Base-by-base conservation (phyloP, 1,140 invertebrate genomes). In the Epicauta chinensis region DNA sequence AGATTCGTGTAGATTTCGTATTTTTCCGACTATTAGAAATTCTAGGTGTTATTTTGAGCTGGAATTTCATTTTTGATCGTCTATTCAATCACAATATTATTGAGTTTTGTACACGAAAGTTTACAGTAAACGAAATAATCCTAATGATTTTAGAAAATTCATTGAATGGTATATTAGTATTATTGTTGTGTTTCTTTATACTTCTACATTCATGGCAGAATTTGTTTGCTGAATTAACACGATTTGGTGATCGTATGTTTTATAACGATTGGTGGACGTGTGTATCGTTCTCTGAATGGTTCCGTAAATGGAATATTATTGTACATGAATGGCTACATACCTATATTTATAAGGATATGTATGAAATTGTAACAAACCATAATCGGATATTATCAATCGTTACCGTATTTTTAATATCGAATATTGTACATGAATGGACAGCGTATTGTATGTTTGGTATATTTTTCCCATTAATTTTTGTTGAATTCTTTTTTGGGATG, bases 251-350 rank as follows among this genome's bases (percentile, higher is more conserved):
- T 69, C 74, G 89, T 48, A 76, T 83, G 59, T 92, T 91, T 71
- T 91, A 92, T 62, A 82, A 82, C 71, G 84, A 96, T 61, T 97
- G 93, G 94, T 97, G 94, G 94, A 94, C 89, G 43, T 83, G 82
- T 4, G 83, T 81, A 2, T 82, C 82, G 2, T 96, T 86, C 67
- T 79, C 80, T 0, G 77, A 74, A 3, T 98, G 87, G 66, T 97
- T 93, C 67, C 79, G 92, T 12, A 89, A 86, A 5, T 98, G 95
- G 94, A 98, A 98, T 68, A 78, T 90, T 10, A 83, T 97, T 0
- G 93, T 98, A 0, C 87, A 96, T 65, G 91, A 95, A 55, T 98
- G 93, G 93, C 74, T 98, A 0, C 91, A 94, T 59, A 83, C 84
- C 1, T 96, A 97, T 70, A 78, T 98, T 13, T 97, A 95, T 69